Base-by-base conservation (phyloP, 2,113 vertebrate species). In the Rhinolophus ferrumequinum region DNA sequence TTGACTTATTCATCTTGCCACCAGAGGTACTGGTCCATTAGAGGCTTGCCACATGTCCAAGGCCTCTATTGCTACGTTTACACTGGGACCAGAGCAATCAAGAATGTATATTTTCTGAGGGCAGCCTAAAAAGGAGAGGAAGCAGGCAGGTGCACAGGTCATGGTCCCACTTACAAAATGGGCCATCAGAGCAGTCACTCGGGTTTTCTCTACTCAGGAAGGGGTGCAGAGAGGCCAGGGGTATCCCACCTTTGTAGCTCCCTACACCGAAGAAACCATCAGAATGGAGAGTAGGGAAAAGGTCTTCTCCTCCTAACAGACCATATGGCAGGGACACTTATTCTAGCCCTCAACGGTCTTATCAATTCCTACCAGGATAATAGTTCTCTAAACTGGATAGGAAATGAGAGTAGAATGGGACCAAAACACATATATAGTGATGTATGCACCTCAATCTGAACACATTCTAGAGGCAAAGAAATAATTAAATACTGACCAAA, bases 111-210 rank as follows among this genome's bases (percentile, higher is more conserved):
- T 24, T 89, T 13, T 76, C 18, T 28, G 73, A 72, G 67, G 21
- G 33, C 6, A 93, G 30, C 21, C 35, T 76, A 26, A 50, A 94
- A 92, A 96, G 91, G 87, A 93, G 93, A 96, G 94, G 76, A 96
- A 84, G 77, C 93, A 95, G 88, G 97, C 95, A 95, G 69, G 93
- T 76, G 76, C 96, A 86, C 56, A 72, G 81, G 83, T 70, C 35
- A 0, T 16, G 58, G 95, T 64, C 90, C 24, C 4, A 83, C 54
- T 80, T 90, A 21, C 22, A 84, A 56, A 69, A 79, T 30, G 35
- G 28, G 16, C 64, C 7, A 1, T n/a, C 14, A 16, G 58, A 66
- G 21, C 50, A 47, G 24, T 69, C 15, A 33, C 3, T 15, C 5
- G 9, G 16, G 8, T 73, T 81, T 5, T 62, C 41, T 84, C 33